Evolutionary conservation across 2,888 invertebrate species (phyloP), one percentile per base, ranked within the genome.

Genomic region (Erpobdella octoculata): DNA sequence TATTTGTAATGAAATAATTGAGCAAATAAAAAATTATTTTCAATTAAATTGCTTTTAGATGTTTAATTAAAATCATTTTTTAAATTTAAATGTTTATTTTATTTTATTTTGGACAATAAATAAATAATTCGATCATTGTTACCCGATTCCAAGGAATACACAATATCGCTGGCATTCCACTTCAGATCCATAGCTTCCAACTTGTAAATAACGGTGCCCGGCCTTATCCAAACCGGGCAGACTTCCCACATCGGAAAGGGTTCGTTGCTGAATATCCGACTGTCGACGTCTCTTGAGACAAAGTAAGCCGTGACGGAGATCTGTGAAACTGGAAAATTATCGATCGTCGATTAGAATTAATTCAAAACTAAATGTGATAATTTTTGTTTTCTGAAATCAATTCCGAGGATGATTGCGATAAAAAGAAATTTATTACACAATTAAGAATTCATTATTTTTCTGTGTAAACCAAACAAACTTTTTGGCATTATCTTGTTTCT

Each of bases 71-170:
- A n/a, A n/a, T n/a, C n/a, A n/a, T n/a, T n/a, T n/a, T n/a, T n/a
- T n/a, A n/a, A n/a, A n/a, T n/a, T n/a, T n/a, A n/a, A n/a, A n/a
- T n/a, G n/a, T n/a, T n/a, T n/a, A n/a, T n/a, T n/a, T n/a, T n/a
- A n/a, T n/a, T n/a, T n/a, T n/a, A n/a, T n/a, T n/a, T n/a, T n/a
- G n/a, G n/a, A n/a, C n/a, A n/a, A n/a, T n/a, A n/a, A n/a, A 64
- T 31, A 15, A 36, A 12, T 18, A 64, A n/a, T 3, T 64, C 67
- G 53, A 28, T 33, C 31, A 36, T 9, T 28, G 31, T 28, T 35
- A 75, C 75, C 75, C 58, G 74, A 70, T 48, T 75, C 75, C 36
- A 76, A 61, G 38, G 18, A 61, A 70, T 76, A 76, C 18, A 33
- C 25, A 25, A 75, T 72, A 2, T 41, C 71, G 33, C 12, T 71